Evolutionary conservation across 2,888 invertebrate genomes (phyloP), one percentile per base, ranked within the genome.

Genomic region (Trachelus stipa): DNA sequence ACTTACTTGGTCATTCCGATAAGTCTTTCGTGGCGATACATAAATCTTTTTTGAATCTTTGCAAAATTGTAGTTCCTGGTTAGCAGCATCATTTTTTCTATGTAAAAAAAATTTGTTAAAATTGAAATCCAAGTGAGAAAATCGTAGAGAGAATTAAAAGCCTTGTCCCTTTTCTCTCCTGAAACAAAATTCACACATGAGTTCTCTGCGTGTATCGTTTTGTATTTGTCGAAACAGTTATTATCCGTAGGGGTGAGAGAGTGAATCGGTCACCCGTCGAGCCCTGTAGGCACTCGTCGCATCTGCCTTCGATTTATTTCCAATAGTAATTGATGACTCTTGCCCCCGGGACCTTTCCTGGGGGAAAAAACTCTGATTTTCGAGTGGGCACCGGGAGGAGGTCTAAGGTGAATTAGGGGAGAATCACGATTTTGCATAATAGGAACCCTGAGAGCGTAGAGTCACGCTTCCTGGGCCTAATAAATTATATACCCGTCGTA

Each of bases 291-390:
- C 85, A 86, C 87, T 87, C 87, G 85, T 87, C 86, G 87, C 90
- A 90, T 90, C 90, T 90, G 90, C 90, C 87, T 89, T 89, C 89
- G 89, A 90, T 89, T 89, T 88, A 90, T 90, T 89, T 87, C 82
- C 88, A 85, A 90, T 90, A 84, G 87, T 87, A 89, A 90, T 89
- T 89, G 89, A 90, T 90, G 90, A 88, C 87, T 87, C 80, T 81
- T 81, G 85, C 78, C 82, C 83, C 81, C 73, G 81, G 80, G 79
- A 78, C 80, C 81, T 82, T 81, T 85, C 56, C 56, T 78, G 76
- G 56, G 81, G 77, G 81, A 71, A 68, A 80, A 79, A 79, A 77
- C 79, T 81, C 77, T 73, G 76, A 78, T 77, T 79, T 68, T 86
- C 85, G 84, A 88, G 87, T 87, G 87, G 84, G 76, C 82, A 79